Evolutionary conservation across 2,113 vertebrate genomes (phyloP).

Genomic region (Lynx canadensis): DNA sequence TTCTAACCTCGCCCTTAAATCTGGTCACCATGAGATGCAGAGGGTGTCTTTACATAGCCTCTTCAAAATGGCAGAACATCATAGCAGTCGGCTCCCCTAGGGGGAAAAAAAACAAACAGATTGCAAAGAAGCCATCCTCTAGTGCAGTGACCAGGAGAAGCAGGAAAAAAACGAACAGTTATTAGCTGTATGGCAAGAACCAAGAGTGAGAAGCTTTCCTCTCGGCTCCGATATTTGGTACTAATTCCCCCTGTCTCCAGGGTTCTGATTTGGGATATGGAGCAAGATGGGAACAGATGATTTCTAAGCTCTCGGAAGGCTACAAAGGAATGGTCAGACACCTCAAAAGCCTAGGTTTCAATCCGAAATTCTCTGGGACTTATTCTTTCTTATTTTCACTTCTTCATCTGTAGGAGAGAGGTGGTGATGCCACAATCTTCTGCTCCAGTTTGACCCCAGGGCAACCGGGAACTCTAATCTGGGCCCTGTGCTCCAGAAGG

Average conservation of each 20-base stretch:
- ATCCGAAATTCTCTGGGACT: neutral
- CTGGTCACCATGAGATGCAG: neutral
- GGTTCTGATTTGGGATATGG: neutral
- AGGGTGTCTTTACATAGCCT: neutral
- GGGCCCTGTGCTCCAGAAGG: neutral
- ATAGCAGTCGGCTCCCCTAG: neutral
- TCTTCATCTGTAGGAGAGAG: neutral
- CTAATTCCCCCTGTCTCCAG: rapidly evolving
- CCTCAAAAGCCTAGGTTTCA: neutral
- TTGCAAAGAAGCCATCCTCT: neutral
- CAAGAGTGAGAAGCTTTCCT: neutral
- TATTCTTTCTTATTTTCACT: neutral
- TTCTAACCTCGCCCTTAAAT: neutral
- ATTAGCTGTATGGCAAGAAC: neutral
- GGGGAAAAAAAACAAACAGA: neutral
- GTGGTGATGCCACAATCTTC: neutral
- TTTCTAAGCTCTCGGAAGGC: neutral
- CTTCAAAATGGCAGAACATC: neutral
- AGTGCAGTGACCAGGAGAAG: too few relatives aligned
- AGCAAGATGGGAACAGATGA: neutral
- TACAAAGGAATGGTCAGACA: rapidly evolving
- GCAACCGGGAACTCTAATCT: rapidly evolving
- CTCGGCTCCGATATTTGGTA: rapidly evolving
- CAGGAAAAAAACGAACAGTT: rapidly evolving
- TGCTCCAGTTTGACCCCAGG: rapidly evolving